Evolutionary conservation across 2,797 vertebrate species (phyloP).

Genomic region (Oreortyx pictus): DNA sequence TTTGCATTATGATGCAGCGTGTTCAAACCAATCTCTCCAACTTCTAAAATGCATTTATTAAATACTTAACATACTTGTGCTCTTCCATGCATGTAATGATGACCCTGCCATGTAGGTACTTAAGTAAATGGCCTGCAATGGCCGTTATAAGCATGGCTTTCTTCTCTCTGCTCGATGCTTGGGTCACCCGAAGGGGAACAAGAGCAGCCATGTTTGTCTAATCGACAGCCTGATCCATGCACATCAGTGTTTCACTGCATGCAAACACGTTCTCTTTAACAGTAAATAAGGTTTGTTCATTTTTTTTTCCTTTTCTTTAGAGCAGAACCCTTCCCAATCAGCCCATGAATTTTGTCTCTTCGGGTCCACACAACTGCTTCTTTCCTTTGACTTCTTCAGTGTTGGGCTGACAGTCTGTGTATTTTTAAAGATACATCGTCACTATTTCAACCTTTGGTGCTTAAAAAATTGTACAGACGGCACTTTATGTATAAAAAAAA

Average conservation of each 20-base stretch:
- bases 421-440: neutral
- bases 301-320: neutral
- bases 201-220: neutral
- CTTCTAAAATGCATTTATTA: neutral
- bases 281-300: rapidly evolving
- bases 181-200: neutral
- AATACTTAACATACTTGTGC: neutral
- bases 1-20: neutral
- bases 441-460: neutral
- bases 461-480: neutral
- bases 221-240: neutral
- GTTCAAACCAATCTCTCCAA: neutral
- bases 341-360: neutral
- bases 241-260: neutral
- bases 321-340: neutral
- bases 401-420: neutral
- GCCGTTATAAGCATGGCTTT: neutral
- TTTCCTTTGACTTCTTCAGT: neutral
- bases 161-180: neutral
- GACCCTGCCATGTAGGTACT: neutral
- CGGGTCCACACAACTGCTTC: neutral
- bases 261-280: neutral
- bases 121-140: neutral
- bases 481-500: neutral
- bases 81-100: neutral